Evolutionary conservation across 2,888 invertebrate species (phyloP).

Genomic region (Agriopis marginaria): DNA sequence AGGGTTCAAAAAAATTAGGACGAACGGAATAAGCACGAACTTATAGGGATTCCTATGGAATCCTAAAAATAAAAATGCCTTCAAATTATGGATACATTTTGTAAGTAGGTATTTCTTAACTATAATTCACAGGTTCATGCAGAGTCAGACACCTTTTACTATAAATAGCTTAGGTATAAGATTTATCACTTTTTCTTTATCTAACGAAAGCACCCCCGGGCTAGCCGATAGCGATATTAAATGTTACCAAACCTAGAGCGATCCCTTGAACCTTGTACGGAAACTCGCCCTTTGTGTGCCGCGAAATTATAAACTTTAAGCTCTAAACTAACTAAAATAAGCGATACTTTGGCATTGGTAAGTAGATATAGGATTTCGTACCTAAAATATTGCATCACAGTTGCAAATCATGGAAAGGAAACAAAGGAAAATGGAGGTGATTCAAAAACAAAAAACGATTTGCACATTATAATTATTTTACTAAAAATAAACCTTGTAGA

Average conservation of each 20-base stretch:
- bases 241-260: background rate
- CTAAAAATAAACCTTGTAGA: no score
- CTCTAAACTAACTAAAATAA: background rate
- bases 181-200: background rate
- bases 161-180: no score
- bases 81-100: no score
- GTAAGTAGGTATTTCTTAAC: no score
- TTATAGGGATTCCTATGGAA: no score
- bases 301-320: background rate
- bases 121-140: no score
- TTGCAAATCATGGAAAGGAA: background rate
- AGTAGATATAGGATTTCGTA: background rate
- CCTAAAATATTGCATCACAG: slow-evolving; percentile 6
- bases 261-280: background rate
- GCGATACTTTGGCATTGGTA: background rate
- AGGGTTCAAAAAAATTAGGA: no score
- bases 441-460: background rate
- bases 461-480: background rate
- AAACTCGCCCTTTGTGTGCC: background rate
- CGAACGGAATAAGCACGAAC: no score
- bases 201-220: background rate
- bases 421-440: background rate
- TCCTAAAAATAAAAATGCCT: no score
- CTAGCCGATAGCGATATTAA: background rate
- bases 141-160: no score